A percentile compares a stretch with the other conserved stretches of the same genome.
These are phyloP conservation scores for Noctua comes DNA, from an alignment of 2,888 invertebrate species.

Conservation along the genomic window DNA sequence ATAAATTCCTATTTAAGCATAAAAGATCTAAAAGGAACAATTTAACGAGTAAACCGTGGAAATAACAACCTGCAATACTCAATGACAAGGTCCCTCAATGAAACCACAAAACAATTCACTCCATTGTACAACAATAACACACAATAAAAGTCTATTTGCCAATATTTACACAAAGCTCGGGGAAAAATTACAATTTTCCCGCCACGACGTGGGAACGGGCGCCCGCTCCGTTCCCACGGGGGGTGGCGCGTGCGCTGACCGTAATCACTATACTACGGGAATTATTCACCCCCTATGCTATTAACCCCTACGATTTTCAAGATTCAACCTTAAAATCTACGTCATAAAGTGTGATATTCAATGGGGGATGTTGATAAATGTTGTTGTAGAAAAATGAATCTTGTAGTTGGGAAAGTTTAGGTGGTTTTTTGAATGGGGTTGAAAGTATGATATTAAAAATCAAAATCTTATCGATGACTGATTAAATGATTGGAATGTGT, in stretches of 20 bases:
- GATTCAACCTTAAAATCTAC: background rate
- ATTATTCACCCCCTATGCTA: slow-evolving; percentile 61
- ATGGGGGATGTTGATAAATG: background rate
- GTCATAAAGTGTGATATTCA: background rate
- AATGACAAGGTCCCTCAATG: background rate
- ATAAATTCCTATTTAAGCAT: background rate
- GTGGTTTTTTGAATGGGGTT: background rate
- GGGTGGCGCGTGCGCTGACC: slow-evolving; percentile 74
- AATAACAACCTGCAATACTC: background rate
- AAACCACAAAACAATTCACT: slow-evolving; percentile 27
- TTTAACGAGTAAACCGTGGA: background rate
- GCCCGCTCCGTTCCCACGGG: slow-evolving; percentile 78
- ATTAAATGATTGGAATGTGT: slow-evolving; percentile 55
- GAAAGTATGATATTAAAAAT: slow-evolving; percentile 36
- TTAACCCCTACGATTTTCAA: background rate
- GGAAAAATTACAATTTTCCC: slow-evolving; percentile 65
- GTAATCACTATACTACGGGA: slow-evolving; percentile 63
- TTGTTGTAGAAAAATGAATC: slow-evolving; percentile 16
- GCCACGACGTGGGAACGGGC: slow-evolving; percentile 77
- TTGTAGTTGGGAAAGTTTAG: background rate
- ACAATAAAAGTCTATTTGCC: slow-evolving; percentile 44
- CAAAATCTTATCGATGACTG: slow-evolving; percentile 63
- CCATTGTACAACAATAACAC: slow-evolving; percentile 18
- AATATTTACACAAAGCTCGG: slow-evolving; percentile 61
- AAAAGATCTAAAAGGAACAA: background rate